phyloP scores from a whole-genome alignment of 1,140 invertebrate species.

The Trichonephila clavipes region DNA sequence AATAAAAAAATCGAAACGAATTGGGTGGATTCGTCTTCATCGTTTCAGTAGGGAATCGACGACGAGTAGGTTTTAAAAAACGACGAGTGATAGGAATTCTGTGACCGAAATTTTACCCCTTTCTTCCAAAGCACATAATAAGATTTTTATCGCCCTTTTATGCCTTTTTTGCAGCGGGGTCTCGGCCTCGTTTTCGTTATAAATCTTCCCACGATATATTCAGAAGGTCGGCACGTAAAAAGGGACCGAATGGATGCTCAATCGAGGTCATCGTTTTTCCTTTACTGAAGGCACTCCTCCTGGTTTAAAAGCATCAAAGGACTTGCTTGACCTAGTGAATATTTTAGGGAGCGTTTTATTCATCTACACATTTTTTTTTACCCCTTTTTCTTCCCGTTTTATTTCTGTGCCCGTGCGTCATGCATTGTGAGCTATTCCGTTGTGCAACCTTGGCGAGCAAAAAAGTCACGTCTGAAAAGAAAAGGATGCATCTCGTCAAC shows the following conservation, averaged over 20 bases:
- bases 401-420: not conserved
- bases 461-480: conserved; percentile 26
- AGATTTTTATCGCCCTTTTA: conserved; percentile 76
- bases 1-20: conserved; percentile 42
- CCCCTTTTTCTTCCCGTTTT: conserved; percentile 43
- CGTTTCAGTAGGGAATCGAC: conserved; percentile 18
- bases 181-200: conserved; percentile 73
- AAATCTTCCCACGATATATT: conserved; percentile 74
- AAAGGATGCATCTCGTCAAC: conserved; percentile 48
- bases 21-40: conserved; percentile 55
- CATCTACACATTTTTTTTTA: conserved; percentile 41
- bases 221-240: conserved; percentile 50
- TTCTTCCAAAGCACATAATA: conserved; percentile 73
- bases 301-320: conserved; percentile 37
- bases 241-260: conserved; percentile 23
- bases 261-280: conserved; percentile 71
- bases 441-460: conserved; percentile 40
- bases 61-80: conserved; percentile 42
- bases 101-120: conserved; percentile 76
- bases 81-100: conserved; percentile 54
- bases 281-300: conserved; percentile 34
- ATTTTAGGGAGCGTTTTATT: conserved; percentile 59
- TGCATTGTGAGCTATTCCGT: conserved; percentile 29
- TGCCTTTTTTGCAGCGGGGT: conserved; percentile 65
- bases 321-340: conserved; percentile 74